Percentiles rank a stretch among this genome's conserved stretches.
Evolutionary conservation across 23 tunicate species (phyloP).

Genomic region (Trididemnum clinides): DNA sequence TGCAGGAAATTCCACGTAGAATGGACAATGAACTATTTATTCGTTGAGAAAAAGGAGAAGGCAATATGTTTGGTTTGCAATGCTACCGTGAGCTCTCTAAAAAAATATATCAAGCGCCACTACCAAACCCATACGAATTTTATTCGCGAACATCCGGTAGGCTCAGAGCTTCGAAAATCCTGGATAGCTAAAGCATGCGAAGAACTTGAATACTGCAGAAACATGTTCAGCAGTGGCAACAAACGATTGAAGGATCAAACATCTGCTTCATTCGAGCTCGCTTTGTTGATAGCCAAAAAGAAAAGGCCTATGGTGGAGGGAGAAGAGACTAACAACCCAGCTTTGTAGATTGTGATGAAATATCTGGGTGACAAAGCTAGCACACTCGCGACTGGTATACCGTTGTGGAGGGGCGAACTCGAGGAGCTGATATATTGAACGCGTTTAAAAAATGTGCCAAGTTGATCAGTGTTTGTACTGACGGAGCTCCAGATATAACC

Average conservation of each 20-base stretch:
- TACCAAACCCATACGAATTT: conserved; percentile 10
- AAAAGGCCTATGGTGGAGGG: neutral
- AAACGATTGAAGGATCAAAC: conserved; percentile 13
- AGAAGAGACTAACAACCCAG: neutral
- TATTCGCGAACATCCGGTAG: conserved; percentile 16
- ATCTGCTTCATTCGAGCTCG: conserved; percentile 25
- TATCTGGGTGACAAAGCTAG: conserved; percentile 2
- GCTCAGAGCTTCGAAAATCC: conserved; percentile 4
- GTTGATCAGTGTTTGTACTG: conserved; percentile 19
- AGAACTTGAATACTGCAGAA: conserved; percentile 31
- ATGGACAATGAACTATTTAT: conserved; percentile 6
- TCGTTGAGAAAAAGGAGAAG: conserved; percentile 15
- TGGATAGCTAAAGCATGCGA: conserved; percentile 7
- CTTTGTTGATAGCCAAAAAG: conserved; percentile 9
- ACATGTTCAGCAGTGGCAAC: conserved; percentile 27
- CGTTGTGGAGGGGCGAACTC: conserved; percentile 34
- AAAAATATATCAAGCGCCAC: conserved; percentile 4
- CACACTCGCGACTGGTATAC: neutral
- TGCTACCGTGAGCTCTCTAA: conserved; percentile 21
- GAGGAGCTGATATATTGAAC: conserved; percentile 20
- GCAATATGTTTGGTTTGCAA: conserved; percentile 27
- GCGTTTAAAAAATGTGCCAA: conserved; percentile 14
- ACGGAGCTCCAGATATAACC: conserved; percentile 1
- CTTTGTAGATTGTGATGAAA: neutral
- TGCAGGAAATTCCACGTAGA: conserved; percentile 2